Evolutionary conservation across 2,888 invertebrate genomes (phyloP).

Genomic region (Leucania comma): DNA sequence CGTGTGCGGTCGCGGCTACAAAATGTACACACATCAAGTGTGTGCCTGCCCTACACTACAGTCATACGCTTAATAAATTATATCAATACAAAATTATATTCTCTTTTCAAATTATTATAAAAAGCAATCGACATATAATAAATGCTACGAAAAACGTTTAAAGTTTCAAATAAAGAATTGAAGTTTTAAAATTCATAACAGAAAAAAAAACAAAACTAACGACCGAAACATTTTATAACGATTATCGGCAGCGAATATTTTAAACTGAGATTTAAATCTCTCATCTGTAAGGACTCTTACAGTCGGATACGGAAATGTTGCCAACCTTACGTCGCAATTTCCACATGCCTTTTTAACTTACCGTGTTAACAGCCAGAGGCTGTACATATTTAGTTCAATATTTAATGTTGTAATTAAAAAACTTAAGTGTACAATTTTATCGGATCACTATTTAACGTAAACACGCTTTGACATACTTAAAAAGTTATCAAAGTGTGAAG

Average conservation of each 20-base stretch:
- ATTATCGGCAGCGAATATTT: conserved; percentile 63
- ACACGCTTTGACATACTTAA: conserved; percentile 68
- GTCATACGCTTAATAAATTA: conserved; percentile 29
- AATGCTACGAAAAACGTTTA: conserved; percentile 10
- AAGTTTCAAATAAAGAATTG: conserved; percentile 16
- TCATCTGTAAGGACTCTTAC: conserved; percentile 85
- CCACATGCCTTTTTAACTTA: conserved; percentile 88
- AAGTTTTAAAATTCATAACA: conserved; percentile 37
- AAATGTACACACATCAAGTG: conserved; percentile 49
- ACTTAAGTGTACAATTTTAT: conserved; percentile 75
- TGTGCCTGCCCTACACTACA: conserved; percentile 18
- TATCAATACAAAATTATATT: conserved; percentile 21
- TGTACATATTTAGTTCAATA: conserved; percentile 82
- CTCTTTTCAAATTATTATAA: conserved; percentile 8
- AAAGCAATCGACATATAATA: conserved; percentile 1
- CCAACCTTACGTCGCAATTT: conserved; percentile 89
- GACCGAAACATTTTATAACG: conserved; percentile 53
- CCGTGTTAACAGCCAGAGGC: conserved; percentile 78
- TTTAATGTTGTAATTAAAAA: conserved; percentile 82
- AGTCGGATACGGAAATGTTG: conserved; percentile 84
- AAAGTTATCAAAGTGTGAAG: conserved; percentile 77
- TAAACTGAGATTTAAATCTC: conserved; percentile 84
- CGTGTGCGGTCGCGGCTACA: conserved; percentile 56
- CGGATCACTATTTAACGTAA: conserved; percentile 61
- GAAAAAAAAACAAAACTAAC: conserved; percentile 34